A percentile compares a stretch with the other conserved stretches of the same genome.
Evolutionary conservation across 1,140 invertebrate genomes (phyloP).

Genomic region (Theocolax elegans): DNA sequence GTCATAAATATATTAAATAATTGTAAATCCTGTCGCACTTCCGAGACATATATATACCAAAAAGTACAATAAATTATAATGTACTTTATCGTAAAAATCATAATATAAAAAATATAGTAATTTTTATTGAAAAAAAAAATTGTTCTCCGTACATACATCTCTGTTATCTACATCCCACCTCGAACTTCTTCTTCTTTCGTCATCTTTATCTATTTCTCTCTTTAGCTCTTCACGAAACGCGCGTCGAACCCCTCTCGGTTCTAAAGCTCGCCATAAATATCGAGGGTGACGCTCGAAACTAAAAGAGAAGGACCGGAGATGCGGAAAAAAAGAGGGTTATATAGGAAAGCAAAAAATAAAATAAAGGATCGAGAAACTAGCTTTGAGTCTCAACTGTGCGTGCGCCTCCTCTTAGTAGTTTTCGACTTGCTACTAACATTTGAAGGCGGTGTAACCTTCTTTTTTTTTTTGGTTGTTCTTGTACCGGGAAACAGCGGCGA

Average conservation of each 20-base stretch:
- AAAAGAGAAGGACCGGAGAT: slow-evolving; percentile 38
- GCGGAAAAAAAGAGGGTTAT: slow-evolving; percentile 21
- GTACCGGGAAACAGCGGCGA: background rate
- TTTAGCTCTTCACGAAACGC: slow-evolving; percentile 47
- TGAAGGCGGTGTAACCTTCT: background rate
- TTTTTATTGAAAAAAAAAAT: too few relatives aligned
- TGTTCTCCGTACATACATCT: too few relatives aligned
- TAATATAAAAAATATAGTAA: too few relatives aligned
- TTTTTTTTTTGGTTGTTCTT: background rate
- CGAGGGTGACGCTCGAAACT: slow-evolving; percentile 54
- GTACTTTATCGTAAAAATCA: too few relatives aligned
- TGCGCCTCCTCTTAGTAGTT: background rate
- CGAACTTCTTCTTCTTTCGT: background rate
- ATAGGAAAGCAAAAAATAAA: background rate
- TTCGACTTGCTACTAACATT: slow-evolving; percentile 3
- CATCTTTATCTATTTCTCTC: slow-evolving; percentile 42
- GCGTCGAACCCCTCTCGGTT: slow-evolving; percentile 55
- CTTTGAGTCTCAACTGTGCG: background rate
- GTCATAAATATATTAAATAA: too few relatives aligned
- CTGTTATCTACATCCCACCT: slow-evolving; percentile 12
- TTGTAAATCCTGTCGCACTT: too few relatives aligned
- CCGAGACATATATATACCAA: too few relatives aligned
- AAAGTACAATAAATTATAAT: too few relatives aligned
- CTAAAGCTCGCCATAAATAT: slow-evolving; percentile 65
- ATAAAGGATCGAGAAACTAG: background rate